These are phyloP conservation scores for Pachypsylla venusta DNA, from an alignment of 1,140 invertebrate genomes.

Conservation along the genomic window DNA sequence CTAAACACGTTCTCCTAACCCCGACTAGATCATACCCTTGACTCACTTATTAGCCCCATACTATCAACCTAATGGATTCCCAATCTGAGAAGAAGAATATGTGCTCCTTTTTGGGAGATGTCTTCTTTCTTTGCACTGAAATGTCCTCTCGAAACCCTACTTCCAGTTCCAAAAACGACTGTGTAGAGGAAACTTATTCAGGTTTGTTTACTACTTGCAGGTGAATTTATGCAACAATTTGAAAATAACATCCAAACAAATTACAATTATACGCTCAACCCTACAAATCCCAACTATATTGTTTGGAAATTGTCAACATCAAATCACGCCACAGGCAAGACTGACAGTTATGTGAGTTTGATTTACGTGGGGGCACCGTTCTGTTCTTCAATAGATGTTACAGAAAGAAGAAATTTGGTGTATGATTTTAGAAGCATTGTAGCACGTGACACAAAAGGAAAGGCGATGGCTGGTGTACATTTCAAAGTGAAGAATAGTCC, in stretches of 20 bases:
- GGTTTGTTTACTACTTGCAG: slow-evolving; percentile 30
- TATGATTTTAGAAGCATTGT: slow-evolving; percentile 71
- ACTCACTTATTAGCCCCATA: too few species aligned
- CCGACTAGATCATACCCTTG: too few species aligned
- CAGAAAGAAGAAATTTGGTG: slow-evolving; percentile 72
- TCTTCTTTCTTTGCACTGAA: too few species aligned
- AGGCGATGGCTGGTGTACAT: slow-evolving; percentile 65
- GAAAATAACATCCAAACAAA: slow-evolving; percentile 45
- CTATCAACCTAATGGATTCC: too few species aligned
- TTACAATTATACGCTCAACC: slow-evolving; percentile 56
- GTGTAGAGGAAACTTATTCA: neutral
- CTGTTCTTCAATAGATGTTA: slow-evolving; percentile 63
- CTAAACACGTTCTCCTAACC: neutral
- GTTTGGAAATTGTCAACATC: slow-evolving; percentile 46
- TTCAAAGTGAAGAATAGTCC: slow-evolving; percentile 45
- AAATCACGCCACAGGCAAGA: neutral
- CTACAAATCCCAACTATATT: slow-evolving; percentile 51
- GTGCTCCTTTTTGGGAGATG: too few species aligned
- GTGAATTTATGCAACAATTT: slow-evolving; percentile 68
- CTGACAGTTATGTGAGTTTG: slow-evolving; percentile 34
- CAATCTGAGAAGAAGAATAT: too few species aligned
- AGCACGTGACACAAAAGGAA: slow-evolving; percentile 60
- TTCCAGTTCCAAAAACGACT: too few species aligned
- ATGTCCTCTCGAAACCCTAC: too few species aligned
- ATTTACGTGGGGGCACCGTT: slow-evolving; percentile 65